Evolutionary conservation across 1,140 invertebrate genomes (phyloP), one percentile per base, ranked within the genome.

Genomic region (Philaenus spumarius): DNA sequence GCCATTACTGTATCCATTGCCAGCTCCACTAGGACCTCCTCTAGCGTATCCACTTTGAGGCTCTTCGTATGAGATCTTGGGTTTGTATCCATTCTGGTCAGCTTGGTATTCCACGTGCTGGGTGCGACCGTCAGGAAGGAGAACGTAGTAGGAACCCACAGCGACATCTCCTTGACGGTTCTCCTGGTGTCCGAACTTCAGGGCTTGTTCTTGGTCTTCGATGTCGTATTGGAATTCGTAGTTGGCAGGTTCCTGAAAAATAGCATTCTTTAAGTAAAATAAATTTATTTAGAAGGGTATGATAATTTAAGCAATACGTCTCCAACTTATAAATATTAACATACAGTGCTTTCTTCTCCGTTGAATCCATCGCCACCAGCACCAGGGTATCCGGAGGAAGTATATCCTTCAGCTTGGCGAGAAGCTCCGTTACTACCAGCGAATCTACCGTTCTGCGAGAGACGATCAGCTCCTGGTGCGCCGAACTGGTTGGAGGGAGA

Each of bases 211-310:
- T 45, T 80, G 78, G 70, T 90, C 87, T 65, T 87, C 84, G 56
- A 92, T 88, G 73, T 89, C 82, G 72, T 90, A 92, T 68, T 80
- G 82, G 77, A 90, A 93, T 72, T 90, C 83, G 73, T 93, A 93
- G 70, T 89, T 87, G 40, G 87, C 86, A 63, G 86, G 86, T 73
- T 85, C 86, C 87, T 89, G 69, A 61, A 75, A 71, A 59, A 56
- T 5, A 11, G 17, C 26, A 58, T 19, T n/a, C n/a, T n/a, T n/a
- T n/a, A n/a, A n/a, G n/a, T n/a, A n/a, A n/a, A n/a, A n/a, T n/a
- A n/a, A n/a, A n/a, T n/a, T n/a, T n/a, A n/a, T n/a, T n/a, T n/a
- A n/a, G n/a, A n/a, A n/a, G n/a, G n/a, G n/a, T n/a, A n/a, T n/a
- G n/a, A n/a, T n/a, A n/a, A n/a, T n/a, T n/a, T n/a, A n/a, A n/a